Evolutionary conservation across 2,797 vertebrate species (phyloP).

Genomic region (Cottoperca gobio): DNA sequence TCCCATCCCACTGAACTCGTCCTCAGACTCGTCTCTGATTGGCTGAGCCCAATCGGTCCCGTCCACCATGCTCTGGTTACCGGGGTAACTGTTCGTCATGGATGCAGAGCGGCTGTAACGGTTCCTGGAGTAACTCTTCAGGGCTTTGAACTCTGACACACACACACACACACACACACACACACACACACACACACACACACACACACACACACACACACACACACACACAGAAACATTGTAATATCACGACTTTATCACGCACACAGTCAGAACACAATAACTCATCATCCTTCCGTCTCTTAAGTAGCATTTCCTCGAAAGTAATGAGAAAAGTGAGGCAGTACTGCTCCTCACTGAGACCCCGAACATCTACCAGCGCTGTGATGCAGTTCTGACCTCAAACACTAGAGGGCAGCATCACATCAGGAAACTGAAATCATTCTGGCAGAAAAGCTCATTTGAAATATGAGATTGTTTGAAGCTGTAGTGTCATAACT

Average conservation of each 20-base stretch:
- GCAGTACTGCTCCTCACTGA: background rate
- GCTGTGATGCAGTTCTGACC: conserved; percentile 7
- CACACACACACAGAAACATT: background rate
- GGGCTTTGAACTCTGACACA: conserved; percentile 88
- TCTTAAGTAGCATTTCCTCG: background rate
- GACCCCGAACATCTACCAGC: background rate
- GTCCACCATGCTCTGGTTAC: conserved; percentile 79
- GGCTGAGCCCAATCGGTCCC: conserved; percentile 7
- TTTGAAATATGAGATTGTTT: background rate
- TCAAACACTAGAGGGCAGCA: conserved; percentile 45
- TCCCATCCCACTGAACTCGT: conserved; percentile 91
- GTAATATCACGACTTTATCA: background rate
- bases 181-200: conserved; percentile 5
- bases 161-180: background rate
- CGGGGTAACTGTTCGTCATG: conserved; percentile 74
- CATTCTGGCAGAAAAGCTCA: background rate
- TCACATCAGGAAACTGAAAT: background rate
- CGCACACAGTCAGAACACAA: background rate
- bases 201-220: conserved; percentile 18
- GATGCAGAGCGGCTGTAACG: conserved; percentile 88
- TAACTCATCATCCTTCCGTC: background rate
- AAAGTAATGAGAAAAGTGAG: background rate
- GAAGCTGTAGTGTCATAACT: too few relatives aligned
- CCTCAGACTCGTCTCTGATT: conserved; percentile 69
- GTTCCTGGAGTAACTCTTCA: conserved; percentile 87